A percentile compares a stretch with the other conserved stretches of the same genome.
Evolutionary conservation across 2,888 invertebrate species (phyloP).

Genomic region (Sepioteuthis lessoniana): DNA sequence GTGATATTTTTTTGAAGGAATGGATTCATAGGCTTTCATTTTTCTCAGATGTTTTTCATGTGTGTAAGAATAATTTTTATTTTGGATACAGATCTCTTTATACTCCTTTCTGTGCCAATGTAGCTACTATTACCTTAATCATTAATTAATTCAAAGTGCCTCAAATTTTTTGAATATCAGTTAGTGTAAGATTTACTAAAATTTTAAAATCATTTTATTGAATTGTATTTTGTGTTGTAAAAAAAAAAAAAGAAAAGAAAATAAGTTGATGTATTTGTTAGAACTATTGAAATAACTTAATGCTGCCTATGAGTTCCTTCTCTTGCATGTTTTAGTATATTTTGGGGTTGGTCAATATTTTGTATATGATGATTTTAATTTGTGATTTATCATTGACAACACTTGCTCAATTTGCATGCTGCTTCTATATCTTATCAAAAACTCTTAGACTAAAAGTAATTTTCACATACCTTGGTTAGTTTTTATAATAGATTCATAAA

Average conservation of each 20-base stretch:
- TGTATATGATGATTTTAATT: neutral
- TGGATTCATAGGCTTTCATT: neutral
- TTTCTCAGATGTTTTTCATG: neutral
- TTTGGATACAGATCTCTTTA: neutral
- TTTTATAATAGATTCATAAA: neutral
- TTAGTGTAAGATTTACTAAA: neutral
- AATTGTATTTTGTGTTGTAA: neutral
- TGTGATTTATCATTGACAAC: conserved; percentile 33
- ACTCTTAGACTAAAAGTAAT: neutral
- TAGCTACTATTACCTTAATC: neutral
- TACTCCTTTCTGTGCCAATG: too few relatives aligned
- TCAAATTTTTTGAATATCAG: too few relatives aligned
- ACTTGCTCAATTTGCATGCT: neutral
- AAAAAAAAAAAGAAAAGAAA: neutral
- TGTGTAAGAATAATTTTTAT: neutral
- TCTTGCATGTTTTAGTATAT: neutral
- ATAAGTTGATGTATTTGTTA: neutral
- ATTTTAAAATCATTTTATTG: neutral
- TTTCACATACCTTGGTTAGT: neutral
- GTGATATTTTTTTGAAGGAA: neutral
- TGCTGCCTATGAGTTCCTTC: neutral
- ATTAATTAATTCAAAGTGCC: neutral
- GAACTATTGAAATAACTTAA: neutral
- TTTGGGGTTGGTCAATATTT: neutral
- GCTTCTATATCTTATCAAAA: neutral